These are phyloP conservation scores for Neosalanx taihuensis DNA, from an alignment of 2,797 vertebrate species.

Conservation along the genomic window DNA sequence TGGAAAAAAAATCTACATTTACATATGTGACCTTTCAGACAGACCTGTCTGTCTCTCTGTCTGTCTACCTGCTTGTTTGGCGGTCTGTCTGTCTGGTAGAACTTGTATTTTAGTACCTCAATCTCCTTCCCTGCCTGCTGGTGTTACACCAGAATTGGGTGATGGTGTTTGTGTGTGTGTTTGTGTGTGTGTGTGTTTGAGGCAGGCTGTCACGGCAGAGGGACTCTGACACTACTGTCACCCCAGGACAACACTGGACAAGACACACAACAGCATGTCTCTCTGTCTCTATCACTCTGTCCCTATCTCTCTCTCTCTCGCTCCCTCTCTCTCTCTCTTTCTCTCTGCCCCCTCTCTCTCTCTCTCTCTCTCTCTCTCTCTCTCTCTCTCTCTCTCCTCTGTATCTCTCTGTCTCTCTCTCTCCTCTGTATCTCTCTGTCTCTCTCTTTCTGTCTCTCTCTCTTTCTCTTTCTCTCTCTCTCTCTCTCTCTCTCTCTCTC, in stretches of 20 bases:
- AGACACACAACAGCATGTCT: not conserved
- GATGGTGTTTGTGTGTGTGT: too few species aligned
- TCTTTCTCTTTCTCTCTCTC: slow-evolving; percentile 2
- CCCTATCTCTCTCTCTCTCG: slow-evolving; percentile 2
- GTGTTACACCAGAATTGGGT: too few species aligned
- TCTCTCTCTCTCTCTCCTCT: not conserved
- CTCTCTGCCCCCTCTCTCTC: not conserved
- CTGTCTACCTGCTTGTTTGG: not conserved
- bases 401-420: not conserved
- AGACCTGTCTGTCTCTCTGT: not conserved
- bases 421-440: not conserved
- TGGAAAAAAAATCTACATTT: not conserved
- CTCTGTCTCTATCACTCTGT: too few species aligned
- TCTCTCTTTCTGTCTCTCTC: not conserved
- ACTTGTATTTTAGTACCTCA: too few species aligned
- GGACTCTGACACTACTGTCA: not conserved
- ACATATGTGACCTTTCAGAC: slow-evolving; percentile 1
- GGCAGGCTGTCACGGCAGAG: not conserved
- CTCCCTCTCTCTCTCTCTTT: not conserved
- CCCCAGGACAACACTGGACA: not conserved
- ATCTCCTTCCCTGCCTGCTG: too few species aligned
- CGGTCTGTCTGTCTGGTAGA: not conserved
- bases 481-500: not conserved
- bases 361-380: not conserved
- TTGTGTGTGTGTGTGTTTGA: not conserved